Evolutionary conservation across 2,113 vertebrate genomes (phyloP).

Genomic region (Indri indri): DNA sequence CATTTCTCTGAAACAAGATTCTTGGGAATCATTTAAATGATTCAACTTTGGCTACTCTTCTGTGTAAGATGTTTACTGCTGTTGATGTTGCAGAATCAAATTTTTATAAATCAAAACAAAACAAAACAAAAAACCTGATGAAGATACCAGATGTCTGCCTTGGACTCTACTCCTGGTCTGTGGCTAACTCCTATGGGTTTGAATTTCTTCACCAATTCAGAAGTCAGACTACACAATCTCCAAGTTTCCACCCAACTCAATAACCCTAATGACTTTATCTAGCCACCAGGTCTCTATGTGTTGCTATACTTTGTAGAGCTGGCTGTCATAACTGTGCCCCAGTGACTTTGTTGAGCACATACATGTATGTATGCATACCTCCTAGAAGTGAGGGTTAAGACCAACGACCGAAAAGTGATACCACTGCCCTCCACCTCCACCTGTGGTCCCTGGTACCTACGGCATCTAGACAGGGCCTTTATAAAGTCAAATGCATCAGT

Average conservation of each 20-base stretch:
- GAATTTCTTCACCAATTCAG: background rate
- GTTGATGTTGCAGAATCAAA: background rate
- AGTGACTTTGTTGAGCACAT: background rate
- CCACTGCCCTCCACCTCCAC: background rate
- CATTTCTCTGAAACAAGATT: conserved; percentile 29
- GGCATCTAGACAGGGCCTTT: background rate
- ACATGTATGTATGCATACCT: rapidly evolving
- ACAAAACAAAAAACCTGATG: conserved; percentile 21
- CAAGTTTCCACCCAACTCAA: background rate
- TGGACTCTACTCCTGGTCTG: conserved; percentile 5
- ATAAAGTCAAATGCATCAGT: background rate
- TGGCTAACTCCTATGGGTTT: background rate
- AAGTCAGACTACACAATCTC: background rate
- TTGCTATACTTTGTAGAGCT: background rate
- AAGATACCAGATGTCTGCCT: conserved; percentile 13
- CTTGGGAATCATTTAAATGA: conserved; percentile 13
- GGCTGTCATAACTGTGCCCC: background rate
- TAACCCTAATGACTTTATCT: background rate
- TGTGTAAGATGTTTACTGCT: background rate
- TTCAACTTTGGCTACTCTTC: conserved; percentile 12
- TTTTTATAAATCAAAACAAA: conserved; percentile 5
- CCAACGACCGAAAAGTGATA: background rate
- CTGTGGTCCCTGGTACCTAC: background rate
- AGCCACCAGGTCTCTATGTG: background rate
- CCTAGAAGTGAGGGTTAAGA: background rate